Evolutionary conservation across 2,797 vertebrate species (phyloP).

Genomic region (Nyctibius grandis): DNA sequence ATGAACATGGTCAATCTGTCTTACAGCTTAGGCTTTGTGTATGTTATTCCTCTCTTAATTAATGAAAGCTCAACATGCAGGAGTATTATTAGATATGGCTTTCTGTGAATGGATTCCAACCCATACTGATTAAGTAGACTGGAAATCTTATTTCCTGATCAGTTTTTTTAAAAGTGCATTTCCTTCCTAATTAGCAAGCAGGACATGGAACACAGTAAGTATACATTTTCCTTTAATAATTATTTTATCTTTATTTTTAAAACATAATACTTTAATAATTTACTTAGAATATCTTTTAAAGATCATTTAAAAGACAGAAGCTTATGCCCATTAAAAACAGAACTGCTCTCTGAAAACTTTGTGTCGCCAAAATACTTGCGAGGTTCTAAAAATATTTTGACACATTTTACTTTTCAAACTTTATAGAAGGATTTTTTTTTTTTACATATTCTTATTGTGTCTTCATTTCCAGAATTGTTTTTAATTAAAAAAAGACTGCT

Average conservation of each 20-base stretch:
- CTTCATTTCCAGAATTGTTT: constrained; percentile 56
- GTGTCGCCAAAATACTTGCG: constrained; percentile 25
- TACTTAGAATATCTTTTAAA: neutral
- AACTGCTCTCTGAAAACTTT: constrained; percentile 20
- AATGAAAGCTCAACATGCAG: neutral
- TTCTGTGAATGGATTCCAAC: constrained; percentile 65
- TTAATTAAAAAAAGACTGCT: constrained; percentile 65
- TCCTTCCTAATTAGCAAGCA: constrained; percentile 34
- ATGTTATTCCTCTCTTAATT: neutral
- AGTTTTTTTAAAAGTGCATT: neutral
- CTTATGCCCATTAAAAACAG: constrained; percentile 11
- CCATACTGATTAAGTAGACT: constrained; percentile 22
- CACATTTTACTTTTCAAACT: constrained; percentile 17
- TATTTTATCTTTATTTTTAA: constrained; percentile 49
- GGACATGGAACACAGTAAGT: neutral
- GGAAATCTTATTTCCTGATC: constrained; percentile 54
- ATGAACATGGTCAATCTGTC: neutral
- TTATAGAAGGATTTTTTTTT: constrained; percentile 32
- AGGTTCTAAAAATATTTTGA: constrained; percentile 68
- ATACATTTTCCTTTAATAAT: neutral
- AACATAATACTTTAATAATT: constrained; percentile 11
- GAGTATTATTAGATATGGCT: neutral
- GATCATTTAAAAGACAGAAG: constrained; percentile 18
- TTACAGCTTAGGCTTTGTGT: neutral
- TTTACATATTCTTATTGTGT: constrained; percentile 29